Percentiles rank a stretch among this genome's conserved stretches.
phyloP scores from a whole-genome alignment of 2,113 vertebrate species.

The Cyprinodon tularosa region DNA sequence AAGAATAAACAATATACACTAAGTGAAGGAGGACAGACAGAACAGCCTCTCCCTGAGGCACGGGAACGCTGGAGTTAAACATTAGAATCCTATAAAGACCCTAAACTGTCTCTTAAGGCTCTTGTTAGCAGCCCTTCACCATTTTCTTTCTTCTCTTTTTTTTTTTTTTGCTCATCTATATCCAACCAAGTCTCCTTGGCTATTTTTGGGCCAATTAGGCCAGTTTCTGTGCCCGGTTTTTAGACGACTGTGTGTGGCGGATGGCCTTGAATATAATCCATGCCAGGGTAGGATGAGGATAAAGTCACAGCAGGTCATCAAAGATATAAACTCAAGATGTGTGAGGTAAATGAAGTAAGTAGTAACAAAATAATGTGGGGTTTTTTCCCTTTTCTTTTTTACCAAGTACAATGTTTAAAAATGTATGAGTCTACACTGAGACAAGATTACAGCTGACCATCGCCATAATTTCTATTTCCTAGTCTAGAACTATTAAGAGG shows the following conservation, averaged over 20 bases:
- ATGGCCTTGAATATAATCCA: conserved; percentile 62
- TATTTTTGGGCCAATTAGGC: conserved; percentile 74
- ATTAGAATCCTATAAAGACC: conserved; percentile 50
- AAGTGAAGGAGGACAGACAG: conserved; percentile 12
- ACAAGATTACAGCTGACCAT: not conserved
- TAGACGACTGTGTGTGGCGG: conserved; percentile 23
- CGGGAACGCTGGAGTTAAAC: conserved; percentile 42
- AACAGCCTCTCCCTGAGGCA: conserved; percentile 16
- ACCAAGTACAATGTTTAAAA: not conserved
- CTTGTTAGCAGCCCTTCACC: conserved; percentile 4
- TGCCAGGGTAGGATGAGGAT: conserved; percentile 35
- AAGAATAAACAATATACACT: conserved; percentile 27
- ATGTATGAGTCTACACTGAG: not conserved
- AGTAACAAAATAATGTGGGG: not conserved
- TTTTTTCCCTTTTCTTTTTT: not conserved
- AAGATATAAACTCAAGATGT: conserved; percentile 20
- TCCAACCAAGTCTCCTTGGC: conserved; percentile 44
- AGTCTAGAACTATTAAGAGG: not conserved
- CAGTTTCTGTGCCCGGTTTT: conserved; percentile 28
- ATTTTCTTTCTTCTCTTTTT: not conserved
- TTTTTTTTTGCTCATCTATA: conserved; percentile 24
- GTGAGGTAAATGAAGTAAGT: conserved; percentile 17
- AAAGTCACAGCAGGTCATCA: conserved; percentile 50
- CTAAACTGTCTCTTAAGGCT: conserved; percentile 34
- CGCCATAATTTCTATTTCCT: not conserved